These are phyloP conservation scores for Dryoscopus gambensis DNA, from an alignment of 2,113 vertebrate genomes.

Conservation along the genomic window DNA sequence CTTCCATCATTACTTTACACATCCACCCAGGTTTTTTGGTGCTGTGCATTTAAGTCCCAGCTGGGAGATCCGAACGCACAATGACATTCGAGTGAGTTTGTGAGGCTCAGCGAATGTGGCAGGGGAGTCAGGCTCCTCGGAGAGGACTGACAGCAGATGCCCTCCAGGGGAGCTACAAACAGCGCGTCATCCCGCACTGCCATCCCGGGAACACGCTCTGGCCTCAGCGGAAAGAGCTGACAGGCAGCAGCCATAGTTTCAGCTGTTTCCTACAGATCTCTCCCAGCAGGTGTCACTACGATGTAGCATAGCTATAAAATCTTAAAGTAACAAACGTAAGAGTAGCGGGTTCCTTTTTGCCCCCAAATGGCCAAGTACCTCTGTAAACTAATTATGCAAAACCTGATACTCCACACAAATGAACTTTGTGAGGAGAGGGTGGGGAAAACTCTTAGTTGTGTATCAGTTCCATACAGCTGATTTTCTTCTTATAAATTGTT, in stretches of 20 bases:
- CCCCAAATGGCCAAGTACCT: background rate
- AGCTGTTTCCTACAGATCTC: background rate
- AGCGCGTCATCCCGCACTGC: background rate
- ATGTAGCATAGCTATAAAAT: background rate
- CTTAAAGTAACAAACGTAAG: background rate
- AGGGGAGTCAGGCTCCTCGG: background rate
- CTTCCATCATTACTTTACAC: background rate
- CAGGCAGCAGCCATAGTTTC: background rate
- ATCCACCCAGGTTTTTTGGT: background rate
- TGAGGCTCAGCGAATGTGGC: background rate
- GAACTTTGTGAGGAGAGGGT: background rate
- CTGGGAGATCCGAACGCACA: background rate
- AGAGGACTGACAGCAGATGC: constrained; percentile 5
- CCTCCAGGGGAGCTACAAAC: background rate
- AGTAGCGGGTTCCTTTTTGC: background rate
- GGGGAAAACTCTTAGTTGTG: background rate
- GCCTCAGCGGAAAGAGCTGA: background rate
- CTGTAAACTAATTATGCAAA: background rate
- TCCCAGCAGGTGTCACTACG: constrained; percentile 14
- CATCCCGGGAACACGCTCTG: background rate
- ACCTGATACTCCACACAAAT: background rate
- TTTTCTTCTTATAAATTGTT: background rate
- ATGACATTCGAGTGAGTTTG: background rate
- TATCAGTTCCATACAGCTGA: background rate
- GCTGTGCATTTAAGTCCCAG: background rate